phyloP scores from a whole-genome alignment of 2,113 vertebrate species.

The Ibidorhyncha struthersii region DNA sequence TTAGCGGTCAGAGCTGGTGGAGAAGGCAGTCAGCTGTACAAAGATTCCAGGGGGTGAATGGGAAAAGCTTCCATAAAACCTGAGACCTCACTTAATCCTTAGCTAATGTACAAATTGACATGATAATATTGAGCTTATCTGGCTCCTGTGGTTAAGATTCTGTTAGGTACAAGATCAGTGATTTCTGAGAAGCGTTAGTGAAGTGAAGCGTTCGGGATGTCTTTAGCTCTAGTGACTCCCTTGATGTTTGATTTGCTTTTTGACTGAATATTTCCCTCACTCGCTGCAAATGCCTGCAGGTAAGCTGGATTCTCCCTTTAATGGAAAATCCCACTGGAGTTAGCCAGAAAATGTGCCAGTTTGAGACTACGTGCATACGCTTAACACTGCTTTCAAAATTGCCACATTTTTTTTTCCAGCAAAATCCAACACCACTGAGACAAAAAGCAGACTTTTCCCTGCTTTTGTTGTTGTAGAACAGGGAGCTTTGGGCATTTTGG shows the following conservation, averaged over 20 bases:
- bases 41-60: background rate
- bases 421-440: background rate
- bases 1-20: background rate
- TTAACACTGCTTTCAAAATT: background rate
- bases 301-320: background rate
- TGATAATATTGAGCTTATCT: background rate
- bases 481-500: background rate
- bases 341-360: background rate
- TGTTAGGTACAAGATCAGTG: background rate
- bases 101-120: background rate
- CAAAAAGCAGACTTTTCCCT: background rate
- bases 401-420: background rate
- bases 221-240: background rate
- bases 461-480: background rate
- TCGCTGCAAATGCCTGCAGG: background rate
- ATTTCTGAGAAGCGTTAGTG: background rate
- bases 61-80: background rate
- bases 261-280: background rate
- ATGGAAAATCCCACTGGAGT: background rate
- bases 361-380: background rate
- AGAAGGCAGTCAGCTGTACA: background rate
- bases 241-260: background rate
- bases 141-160: background rate
- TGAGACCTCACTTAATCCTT: background rate
- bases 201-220: background rate